Evolutionary conservation across 2,113 vertebrate genomes (phyloP).

Genomic region (Hydrochoerus hydrochaeris): DNA sequence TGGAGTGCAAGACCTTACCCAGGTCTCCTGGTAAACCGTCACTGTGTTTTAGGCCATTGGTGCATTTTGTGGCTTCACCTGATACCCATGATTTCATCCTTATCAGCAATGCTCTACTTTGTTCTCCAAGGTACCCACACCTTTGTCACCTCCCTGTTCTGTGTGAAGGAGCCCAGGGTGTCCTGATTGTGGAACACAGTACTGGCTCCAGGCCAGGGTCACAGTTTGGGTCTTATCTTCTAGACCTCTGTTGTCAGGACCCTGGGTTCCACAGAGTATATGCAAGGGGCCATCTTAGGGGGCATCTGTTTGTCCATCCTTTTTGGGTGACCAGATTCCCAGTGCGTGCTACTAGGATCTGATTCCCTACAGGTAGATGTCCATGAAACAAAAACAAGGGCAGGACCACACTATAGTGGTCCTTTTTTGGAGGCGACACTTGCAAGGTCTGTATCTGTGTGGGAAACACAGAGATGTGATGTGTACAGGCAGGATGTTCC

Average conservation of each 20-base stretch:
- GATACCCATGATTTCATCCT: background rate
- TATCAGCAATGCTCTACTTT: background rate
- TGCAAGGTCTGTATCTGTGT: background rate
- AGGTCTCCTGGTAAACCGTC: background rate
- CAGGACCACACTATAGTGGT: fast-evolving
- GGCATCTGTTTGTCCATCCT: background rate
- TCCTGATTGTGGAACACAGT: background rate
- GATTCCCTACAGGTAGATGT: background rate
- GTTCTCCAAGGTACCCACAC: background rate
- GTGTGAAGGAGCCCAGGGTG: background rate
- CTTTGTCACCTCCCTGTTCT: background rate
- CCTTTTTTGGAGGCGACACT: background rate
- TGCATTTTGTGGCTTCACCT: fast-evolving
- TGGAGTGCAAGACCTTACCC: fast-evolving
- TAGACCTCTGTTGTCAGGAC: no score
- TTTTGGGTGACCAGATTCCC: background rate
- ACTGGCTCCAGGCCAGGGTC: background rate
- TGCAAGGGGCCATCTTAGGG: no score
- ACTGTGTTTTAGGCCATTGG: no score
- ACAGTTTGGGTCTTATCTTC: background rate
- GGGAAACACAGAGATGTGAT: background rate
- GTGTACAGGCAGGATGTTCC: background rate
- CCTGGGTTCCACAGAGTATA: background rate
- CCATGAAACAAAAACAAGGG: conserved; percentile 76
- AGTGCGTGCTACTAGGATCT: background rate